Evolutionary conservation across 2,797 vertebrate species (phyloP).

Genomic region (Luscinia luscinia): DNA sequence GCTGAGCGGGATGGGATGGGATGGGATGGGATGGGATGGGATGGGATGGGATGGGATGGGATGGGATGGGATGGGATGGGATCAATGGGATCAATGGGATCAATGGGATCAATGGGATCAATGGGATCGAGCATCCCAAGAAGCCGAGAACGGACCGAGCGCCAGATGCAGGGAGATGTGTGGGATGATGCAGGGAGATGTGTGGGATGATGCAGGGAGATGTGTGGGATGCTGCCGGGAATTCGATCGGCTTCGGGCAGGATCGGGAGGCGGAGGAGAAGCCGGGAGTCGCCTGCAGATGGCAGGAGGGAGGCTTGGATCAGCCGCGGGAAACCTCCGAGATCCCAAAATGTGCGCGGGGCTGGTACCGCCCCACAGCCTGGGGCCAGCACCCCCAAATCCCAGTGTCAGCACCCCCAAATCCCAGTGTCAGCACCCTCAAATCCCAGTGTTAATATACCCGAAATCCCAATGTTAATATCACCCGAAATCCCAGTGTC

Average conservation of each 20-base stretch:
- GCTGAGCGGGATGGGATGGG: not conserved
- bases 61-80: not conserved
- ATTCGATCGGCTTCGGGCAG: rapidly evolving
- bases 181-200: rapidly evolving
- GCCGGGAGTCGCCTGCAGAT: not conserved
- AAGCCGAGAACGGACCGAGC: rapidly evolving
- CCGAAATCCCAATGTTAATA: not conserved
- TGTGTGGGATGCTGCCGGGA: rapidly evolving
- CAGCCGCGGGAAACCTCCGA: rapidly evolving
- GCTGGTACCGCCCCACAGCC: not conserved
- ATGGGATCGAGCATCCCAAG: not conserved
- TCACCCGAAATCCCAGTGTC: too few species aligned
- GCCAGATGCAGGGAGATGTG: rapidly evolving
- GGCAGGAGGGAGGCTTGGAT: slow-evolving; percentile 20
- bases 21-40: not conserved
- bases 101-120: not conserved
- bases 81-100: not conserved
- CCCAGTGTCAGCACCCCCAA: too few species aligned
- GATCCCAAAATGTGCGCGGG: rapidly evolving
- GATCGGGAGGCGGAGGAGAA: not conserved
- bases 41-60: not conserved
- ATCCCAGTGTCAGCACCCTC: too few species aligned
- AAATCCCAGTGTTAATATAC: not conserved
- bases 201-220: rapidly evolving
- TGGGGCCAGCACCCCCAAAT: not conserved